phyloP scores from a whole-genome alignment of 2,888 invertebrate genomes.

The Phortica magna region DNA sequence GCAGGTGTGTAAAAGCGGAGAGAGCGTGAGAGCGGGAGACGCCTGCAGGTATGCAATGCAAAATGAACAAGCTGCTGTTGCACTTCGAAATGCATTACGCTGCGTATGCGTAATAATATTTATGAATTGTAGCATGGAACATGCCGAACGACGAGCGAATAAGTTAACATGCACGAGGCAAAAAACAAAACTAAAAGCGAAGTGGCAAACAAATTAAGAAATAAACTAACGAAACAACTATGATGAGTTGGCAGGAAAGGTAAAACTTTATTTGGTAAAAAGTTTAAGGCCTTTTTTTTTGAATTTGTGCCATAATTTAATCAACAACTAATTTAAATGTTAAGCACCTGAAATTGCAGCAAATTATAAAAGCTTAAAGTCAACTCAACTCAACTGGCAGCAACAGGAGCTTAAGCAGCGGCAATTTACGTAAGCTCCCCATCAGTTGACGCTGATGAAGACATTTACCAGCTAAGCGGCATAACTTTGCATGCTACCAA shows the following conservation, averaged over 20 bases:
- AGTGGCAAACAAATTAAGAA: background rate
- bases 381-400: conserved; percentile 5
- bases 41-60: conserved; percentile 57
- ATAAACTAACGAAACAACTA: conserved; percentile 44
- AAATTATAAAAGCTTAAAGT: conserved; percentile 51
- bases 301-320: background rate
- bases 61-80: background rate
- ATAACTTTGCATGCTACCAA: conserved; percentile 34
- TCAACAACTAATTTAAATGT: conserved; percentile 61
- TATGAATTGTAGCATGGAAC: conserved; percentile 54
- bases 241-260: conserved; percentile 53
- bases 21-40: conserved; percentile 10
- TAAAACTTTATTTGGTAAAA: no score
- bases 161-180: background rate
- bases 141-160: background rate
- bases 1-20: background rate
- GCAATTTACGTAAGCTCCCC: conserved; percentile 33
- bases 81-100: background rate
- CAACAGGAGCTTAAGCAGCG: background rate
- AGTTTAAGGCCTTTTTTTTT: conserved; percentile 36
- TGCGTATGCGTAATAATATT: conserved; percentile 57
- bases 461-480: conserved; percentile 60
- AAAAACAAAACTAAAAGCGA: background rate
- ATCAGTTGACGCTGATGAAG: conserved; percentile 42
- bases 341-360: conserved; percentile 58